Evolutionary conservation across 2,888 invertebrate genomes (phyloP), one percentile per base, ranked within the genome.

Genomic region (Hydrotaea cyrtoneurina): DNA sequence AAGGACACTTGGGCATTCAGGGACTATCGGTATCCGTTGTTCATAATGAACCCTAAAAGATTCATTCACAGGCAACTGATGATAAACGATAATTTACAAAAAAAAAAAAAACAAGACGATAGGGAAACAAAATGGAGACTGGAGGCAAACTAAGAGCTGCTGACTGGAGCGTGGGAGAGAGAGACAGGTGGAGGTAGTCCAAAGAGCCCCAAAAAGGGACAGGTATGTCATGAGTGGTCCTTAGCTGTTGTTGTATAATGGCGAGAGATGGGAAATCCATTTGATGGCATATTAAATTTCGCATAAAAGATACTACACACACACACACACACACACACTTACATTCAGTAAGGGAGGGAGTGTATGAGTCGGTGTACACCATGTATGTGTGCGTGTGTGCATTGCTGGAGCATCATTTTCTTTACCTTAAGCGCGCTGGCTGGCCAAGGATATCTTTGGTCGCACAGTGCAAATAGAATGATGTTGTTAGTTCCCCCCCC

Each of bases 251-350:
- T 15, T 50, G n/a, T 50, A n/a, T 50, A 31, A 39, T 39, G 15
- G 26, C 26, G 23, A 59, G 23, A 59, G 59, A 23, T 59, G 26
- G 59, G 59, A 59, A 59, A 23, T 59, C 59, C 59, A 59, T 59
- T 59, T 59, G 59, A 59, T 59, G 23, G 15, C 71, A 71, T 71
- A 78, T 77, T 69, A 46, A 78, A 78, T 69, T 59, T 78, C 55
- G 39, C 59, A 78, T 78, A 71, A 78, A 78, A 1, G 50, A 50
- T 15, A 4, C n/a, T 50, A 5, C 13, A 5, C 50, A 50, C 5
- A 15, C 31, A 31, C n/a, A 2, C 50, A 50, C 1, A 15, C n/a
- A n/a, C n/a, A n/a, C n/a, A n/a, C n/a, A n/a, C n/a, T n/a, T n/a
- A n/a, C 7, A 50, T 50, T 50, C n/a, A 50, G 39, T 39, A n/a